A percentile compares a stretch with the other conserved stretches of the same genome.
Conservation (phyloP, 64 coral and sea anemone species). For the Pocillopora verrucosa region DNA sequence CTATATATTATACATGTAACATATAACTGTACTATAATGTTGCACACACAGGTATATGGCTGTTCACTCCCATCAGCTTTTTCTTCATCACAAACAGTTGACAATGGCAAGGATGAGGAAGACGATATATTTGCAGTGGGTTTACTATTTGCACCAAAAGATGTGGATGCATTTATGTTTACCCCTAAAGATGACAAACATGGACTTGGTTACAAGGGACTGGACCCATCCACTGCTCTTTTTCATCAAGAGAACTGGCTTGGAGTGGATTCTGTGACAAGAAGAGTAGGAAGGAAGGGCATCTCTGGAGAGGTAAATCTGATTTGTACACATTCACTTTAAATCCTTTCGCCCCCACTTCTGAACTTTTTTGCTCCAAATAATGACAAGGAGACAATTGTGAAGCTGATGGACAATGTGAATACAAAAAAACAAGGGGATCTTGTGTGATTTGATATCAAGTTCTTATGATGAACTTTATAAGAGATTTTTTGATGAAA, state of each 20-base stretch:
- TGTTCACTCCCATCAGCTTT: conserved; percentile 46
- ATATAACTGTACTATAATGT: neutral
- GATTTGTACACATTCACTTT: neutral
- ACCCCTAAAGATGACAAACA: conserved; percentile 87
- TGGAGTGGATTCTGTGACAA: conserved; percentile 19
- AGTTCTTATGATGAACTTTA: no score
- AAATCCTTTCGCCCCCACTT: neutral
- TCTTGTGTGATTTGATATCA: no score
- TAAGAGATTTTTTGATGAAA: no score
- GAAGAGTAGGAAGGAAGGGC: conserved; percentile 42
- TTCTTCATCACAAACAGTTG: neutral
- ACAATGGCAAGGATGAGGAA: conserved; percentile 26
- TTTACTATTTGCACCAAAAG: conserved; percentile 98
- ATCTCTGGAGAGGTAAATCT: conserved; percentile 79
- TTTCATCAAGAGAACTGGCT: conserved; percentile 10
- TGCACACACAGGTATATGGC: conserved; percentile 75
- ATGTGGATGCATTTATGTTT: conserved; percentile 69
- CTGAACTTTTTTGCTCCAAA: neutral
- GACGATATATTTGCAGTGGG: conserved; percentile 93
- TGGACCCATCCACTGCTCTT: conserved; percentile 66
- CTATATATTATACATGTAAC: no score
- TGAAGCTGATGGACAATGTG: no score
- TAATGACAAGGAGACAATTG: no score
- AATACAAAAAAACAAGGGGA: no score
- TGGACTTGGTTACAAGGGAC: conserved; percentile 87